Conservation (phyloP, 37 sponge, comb jelly and placozoan genomes). For the Dysidea cf. avara region DNA sequence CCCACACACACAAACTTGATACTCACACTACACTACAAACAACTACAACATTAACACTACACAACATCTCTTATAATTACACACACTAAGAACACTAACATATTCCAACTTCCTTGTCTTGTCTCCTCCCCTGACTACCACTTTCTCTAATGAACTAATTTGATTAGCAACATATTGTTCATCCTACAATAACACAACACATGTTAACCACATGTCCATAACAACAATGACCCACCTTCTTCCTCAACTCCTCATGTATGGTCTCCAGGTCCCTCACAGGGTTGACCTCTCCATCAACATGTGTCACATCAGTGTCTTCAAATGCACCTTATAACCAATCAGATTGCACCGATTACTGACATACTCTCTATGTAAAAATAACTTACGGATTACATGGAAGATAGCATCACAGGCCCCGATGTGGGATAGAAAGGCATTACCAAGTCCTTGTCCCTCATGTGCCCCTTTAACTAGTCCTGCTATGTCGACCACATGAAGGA, state of each 20-base stretch:
- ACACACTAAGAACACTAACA: conserved; percentile 34
- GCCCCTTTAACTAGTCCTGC: conserved; percentile 97
- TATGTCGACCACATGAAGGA: conserved; percentile 91
- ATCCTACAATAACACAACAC: conserved; percentile 45
- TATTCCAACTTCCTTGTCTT: conserved; percentile 84
- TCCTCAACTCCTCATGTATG: conserved; percentile 86
- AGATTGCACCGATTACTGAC: no score
- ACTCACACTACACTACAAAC: no score
- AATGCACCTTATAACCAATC: conserved; percentile 72
- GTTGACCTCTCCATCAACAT: conserved; percentile 96
- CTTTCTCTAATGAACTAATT: conserved; percentile 70
- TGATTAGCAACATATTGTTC: conserved; percentile 46
- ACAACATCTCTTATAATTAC: neutral
- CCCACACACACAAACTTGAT: no score
- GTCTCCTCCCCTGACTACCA: conserved; percentile 77
- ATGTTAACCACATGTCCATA: neutral
- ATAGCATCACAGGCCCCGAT: conserved; percentile 96
- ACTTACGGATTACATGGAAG: conserved; percentile 86
- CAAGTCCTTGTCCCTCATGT: conserved; percentile 97
- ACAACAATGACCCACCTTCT: conserved; percentile 23
- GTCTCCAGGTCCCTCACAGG: conserved; percentile 94
- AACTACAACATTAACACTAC: no score
- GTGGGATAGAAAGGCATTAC: conserved; percentile 96
- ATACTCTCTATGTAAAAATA: no score
- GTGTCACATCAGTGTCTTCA: conserved; percentile 96